Percentiles rank a stretch among this genome's conserved stretches.
These are phyloP conservation scores for Zootoca vivipara DNA, from an alignment of 2,113 vertebrate genomes.

Conservation along the genomic window DNA sequence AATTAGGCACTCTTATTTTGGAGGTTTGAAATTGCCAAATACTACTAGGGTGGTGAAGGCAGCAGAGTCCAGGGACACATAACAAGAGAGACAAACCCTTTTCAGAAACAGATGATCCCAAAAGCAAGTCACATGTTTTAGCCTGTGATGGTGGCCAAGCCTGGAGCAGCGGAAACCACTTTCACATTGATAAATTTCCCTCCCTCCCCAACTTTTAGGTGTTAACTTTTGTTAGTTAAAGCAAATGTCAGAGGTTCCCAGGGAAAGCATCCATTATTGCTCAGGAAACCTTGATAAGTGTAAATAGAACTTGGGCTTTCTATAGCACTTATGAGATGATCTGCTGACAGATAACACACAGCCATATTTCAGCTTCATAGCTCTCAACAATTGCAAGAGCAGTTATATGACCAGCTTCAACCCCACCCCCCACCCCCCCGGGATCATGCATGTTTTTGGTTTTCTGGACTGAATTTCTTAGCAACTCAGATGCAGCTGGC, in stretches of 20 bases:
- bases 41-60: neutral
- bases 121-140: neutral
- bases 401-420: neutral
- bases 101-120: neutral
- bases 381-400: neutral
- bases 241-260: too few species aligned
- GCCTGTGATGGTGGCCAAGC: too few species aligned
- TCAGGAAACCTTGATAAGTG: neutral
- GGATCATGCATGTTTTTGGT: rapidly evolving
- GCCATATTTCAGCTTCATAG: neutral
- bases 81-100: neutral
- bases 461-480: neutral
- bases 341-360: neutral
- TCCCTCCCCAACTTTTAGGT: neutral
- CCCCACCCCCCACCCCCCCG: too few species aligned
- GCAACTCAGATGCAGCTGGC: neutral
- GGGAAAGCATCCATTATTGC: neutral
- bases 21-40: neutral
- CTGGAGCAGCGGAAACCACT: neutral
- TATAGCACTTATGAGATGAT: neutral
- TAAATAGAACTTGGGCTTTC: neutral
- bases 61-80: neutral
- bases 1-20: neutral
- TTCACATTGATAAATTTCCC: neutral
- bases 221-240: neutral